Evolutionary conservation across 2,888 invertebrate species (phyloP).

Genomic region (Drosophila histrio): DNA sequence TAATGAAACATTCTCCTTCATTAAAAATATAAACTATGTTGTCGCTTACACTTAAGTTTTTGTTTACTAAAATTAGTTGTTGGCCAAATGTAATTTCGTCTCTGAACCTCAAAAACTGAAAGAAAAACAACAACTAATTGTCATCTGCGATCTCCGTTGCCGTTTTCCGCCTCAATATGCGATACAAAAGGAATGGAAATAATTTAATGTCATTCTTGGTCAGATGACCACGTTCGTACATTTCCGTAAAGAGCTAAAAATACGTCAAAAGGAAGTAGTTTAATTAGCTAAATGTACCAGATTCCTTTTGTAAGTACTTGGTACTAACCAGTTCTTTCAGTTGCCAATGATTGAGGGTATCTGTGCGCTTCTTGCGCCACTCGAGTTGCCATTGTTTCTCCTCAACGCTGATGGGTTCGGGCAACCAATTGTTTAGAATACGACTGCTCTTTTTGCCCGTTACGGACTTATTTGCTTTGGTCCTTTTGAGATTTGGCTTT

Average conservation of each 20-base stretch:
- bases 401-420: constrained; percentile 21
- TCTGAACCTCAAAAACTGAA: neutral
- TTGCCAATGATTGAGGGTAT: constrained; percentile 26
- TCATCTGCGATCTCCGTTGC: neutral
- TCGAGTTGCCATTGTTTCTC: constrained; percentile 26
- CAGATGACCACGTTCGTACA: constrained; percentile 57
- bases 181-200: constrained; percentile 50
- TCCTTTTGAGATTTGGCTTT: neutral
- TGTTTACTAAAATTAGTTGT: neutral
- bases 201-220: constrained; percentile 63
- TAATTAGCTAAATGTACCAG: neutral
- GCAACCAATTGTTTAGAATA: constrained; percentile 1
- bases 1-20: neutral
- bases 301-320: neutral
- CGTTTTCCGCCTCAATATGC: constrained; percentile 23
- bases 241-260: constrained; percentile 54
- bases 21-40: neutral
- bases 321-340: constrained; percentile 49
- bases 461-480: neutral
- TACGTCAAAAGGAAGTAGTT: neutral
- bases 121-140: no score
- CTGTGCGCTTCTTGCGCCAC: constrained; percentile 47
- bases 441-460: neutral
- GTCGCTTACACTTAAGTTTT: neutral
- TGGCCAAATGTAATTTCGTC: neutral